phyloP scores from a whole-genome alignment of 1,140 invertebrate genomes.

The Gryllus bimaculatus region DNA sequence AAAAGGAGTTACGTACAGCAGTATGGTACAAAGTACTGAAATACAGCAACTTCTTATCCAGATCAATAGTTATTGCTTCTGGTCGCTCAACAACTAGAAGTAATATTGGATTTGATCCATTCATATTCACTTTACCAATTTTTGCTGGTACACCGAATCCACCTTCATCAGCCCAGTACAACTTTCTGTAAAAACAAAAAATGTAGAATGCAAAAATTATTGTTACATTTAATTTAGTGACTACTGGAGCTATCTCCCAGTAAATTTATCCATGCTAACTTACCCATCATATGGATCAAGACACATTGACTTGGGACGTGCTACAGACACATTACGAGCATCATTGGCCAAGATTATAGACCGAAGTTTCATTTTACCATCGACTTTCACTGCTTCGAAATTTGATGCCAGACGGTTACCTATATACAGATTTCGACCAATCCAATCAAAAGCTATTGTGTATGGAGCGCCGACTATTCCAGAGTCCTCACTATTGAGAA shows the following conservation, averaged over 20 bases:
- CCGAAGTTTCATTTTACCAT: conserved; percentile 74
- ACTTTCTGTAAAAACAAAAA: conserved; percentile 43
- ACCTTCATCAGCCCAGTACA: conserved; percentile 95
- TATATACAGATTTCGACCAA: conserved; percentile 89
- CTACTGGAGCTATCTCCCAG: not conserved
- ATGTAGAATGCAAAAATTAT: not conserved
- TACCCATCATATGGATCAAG: conserved; percentile 85
- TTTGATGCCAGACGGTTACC: conserved; percentile 86
- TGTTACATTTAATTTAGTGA: not conserved
- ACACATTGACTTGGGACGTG: conserved; percentile 76
- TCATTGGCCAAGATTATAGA: conserved; percentile 84
- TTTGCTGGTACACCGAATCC: conserved; percentile 83
- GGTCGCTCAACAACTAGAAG: conserved; percentile 57
- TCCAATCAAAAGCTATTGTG: conserved; percentile 90
- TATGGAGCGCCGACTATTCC: conserved; percentile 86
- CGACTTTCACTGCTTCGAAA: conserved; percentile 83
- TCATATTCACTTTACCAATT: conserved; percentile 88
- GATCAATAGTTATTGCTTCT: conserved; percentile 77
- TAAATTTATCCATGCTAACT: conserved; percentile 27
- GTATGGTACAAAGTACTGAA: conserved; percentile 71
- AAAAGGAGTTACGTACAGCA: conserved; percentile 38
- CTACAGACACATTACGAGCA: conserved; percentile 75
- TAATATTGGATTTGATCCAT: conserved; percentile 68
- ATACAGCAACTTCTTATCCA: conserved; percentile 73
- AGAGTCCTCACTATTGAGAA: conserved; percentile 59